Percentiles rank a stretch among this genome's conserved stretches.
Conservation (phyloP, 1,140 invertebrate genomes). For the Popillia japonica region DNA sequence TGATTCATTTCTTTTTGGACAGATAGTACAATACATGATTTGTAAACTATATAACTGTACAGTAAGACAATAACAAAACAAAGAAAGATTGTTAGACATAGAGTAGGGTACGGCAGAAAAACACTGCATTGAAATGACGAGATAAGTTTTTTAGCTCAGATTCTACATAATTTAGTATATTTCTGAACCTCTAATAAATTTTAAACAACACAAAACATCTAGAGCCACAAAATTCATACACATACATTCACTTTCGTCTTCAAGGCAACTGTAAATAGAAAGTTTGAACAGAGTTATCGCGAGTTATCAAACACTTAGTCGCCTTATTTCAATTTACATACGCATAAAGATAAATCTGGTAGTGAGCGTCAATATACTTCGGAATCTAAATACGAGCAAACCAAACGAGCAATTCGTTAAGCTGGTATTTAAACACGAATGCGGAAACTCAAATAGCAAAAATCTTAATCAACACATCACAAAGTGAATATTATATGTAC, state of each 20-base stretch:
- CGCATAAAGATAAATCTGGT: not conserved
- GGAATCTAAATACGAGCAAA: not conserved
- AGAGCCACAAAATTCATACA: not conserved
- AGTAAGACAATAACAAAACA: no score
- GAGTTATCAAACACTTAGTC: not conserved
- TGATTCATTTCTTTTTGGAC: no score
- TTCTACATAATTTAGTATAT: no score
- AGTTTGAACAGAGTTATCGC: not conserved
- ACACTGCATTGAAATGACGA: no score
- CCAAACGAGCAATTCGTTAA: not conserved
- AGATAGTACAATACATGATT: no score
- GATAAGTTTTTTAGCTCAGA: no score
- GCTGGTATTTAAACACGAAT: conserved; percentile 1
- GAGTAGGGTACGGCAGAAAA: no score
- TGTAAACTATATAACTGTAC: no score
- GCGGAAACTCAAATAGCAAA: conserved; percentile 24
- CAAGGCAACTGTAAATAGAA: not conserved
- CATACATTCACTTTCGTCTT: not conserved
- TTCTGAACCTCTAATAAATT: no score
- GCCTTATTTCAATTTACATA: not conserved
- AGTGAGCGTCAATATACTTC: not conserved
- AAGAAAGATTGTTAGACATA: no score
- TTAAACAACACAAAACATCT: not conserved
- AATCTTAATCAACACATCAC: conserved; percentile 24
- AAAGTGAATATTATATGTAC: conserved; percentile 6